Base-by-base conservation (phyloP, 2,113 vertebrate genomes). In the Crypturellus undulatus region DNA sequence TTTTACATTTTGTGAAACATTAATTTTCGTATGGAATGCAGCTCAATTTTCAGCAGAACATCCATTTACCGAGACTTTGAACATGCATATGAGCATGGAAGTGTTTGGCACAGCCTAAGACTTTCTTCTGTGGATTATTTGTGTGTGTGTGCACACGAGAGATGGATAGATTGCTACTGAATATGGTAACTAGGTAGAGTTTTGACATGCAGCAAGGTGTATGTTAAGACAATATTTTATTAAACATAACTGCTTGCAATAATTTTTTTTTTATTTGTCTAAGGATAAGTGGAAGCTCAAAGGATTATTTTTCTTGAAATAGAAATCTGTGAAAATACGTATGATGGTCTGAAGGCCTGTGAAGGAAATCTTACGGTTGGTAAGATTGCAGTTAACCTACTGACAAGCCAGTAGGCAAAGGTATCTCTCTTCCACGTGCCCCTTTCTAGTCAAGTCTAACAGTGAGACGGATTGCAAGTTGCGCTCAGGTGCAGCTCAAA, bases 251-350 rank as follows among this genome's bases (percentile, higher is more conserved):
- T 68, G 38, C 30, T 92, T 62, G 32, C 65, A 40, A 43, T 76
- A 40, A 60, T 25, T 87, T 87, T 59, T 8, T 51, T 71, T 58
- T 69, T 34, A 73, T 40, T 90, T 89, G 17, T 20, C 3, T 4
- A 75, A 84, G 15, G 20, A 42, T 88, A 87, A 89, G 34, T 60
- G 16, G 13, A 87, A 76, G 22, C 69, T 85, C n/a, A 49, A 92
- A 84, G 32, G 47, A 84, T 78, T 94, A 26, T 79, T 85, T 84
- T 94, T 34, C 68, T 67, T 90, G 34, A 72, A 87, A 88, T 20
- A 52, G 76, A 68, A 18, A 42, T 77, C 6, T 67, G 6, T 95
- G 64, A 56, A 86, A 56, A n/a, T 71, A 3, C 49, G 24, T 64
- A 36, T 79, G 17, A 20, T 62, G 40, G 59, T 25, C 51, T 47